phyloP scores from a whole-genome alignment of 2,888 invertebrate species.

The Pristionchus maxplancki region DNA sequence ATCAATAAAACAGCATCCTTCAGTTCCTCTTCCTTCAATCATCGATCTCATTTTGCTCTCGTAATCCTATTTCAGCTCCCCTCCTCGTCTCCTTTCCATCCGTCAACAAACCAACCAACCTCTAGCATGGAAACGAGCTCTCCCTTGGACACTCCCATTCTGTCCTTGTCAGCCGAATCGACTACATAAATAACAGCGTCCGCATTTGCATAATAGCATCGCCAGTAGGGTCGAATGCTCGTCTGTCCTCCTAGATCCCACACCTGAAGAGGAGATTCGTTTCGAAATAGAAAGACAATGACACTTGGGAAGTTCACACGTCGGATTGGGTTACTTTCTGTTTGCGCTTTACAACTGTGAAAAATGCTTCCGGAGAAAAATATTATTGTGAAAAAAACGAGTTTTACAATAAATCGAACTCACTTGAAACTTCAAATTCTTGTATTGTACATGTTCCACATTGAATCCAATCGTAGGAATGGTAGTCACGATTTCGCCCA shows the following conservation, averaged over 20 bases:
- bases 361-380: too few species aligned
- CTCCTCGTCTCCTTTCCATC: background rate
- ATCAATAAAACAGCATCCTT: slow-evolving; percentile 94
- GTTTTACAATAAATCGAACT: background rate
- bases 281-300: background rate
- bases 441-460: slow-evolving; percentile 97
- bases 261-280: slow-evolving; percentile 80
- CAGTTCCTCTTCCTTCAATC: slow-evolving; percentile 91
- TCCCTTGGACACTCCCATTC: slow-evolving; percentile 98
- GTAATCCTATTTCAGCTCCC: background rate
- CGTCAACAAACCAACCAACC: slow-evolving; percentile 80
- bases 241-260: slow-evolving; percentile 99
- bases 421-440: slow-evolving; percentile 94
- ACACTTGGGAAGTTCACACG: background rate
- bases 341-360: too few species aligned
- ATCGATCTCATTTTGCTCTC: background rate
- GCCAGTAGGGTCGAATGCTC: slow-evolving; percentile 98
- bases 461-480: slow-evolving; percentile 96
- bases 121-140: slow-evolving; percentile 96
- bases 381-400: too few species aligned
- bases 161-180: slow-evolving; percentile 96
- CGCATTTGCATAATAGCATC: slow-evolving; percentile 99
- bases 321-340: too few species aligned
- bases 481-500: slow-evolving; percentile 98
- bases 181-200: slow-evolving; percentile 99